Base-by-base conservation (phyloP, 2,113 vertebrate genomes). In the Dromaius novaehollandiae region DNA sequence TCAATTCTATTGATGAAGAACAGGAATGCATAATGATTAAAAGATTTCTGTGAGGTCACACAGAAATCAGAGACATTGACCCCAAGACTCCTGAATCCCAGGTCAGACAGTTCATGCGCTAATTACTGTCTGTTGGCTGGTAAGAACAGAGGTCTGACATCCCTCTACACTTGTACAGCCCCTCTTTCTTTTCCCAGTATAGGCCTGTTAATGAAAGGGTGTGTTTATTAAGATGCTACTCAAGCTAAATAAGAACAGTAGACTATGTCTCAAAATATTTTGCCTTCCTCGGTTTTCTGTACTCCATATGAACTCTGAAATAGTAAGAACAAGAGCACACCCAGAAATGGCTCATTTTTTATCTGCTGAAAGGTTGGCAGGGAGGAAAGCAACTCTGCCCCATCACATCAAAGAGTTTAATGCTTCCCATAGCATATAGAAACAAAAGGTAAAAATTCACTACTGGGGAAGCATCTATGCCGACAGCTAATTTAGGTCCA, bases 401-500 rank as follows among this genome's bases (percentile, higher is more conserved):
- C 34, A 73, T 66, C 34, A 58, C 8, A 40, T 66, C 32, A 28
- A 1, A 36, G 24, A 75, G 9, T 84, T 84, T 65, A 90, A 71
- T 46, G 55, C 3, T 89, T 83, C 73, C n/a, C 24, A 34, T 25
- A 69, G 40, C 26, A 82, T 30, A 55, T 24, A 77, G 68, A 86
- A 78, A 53, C 26, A 85, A 79, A 80, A 76, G 34, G 78, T 82
- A 82, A 95, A 95, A 93, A 74, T 77, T 74, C 13, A 18, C 58
- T 77, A 18, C 71, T 83, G 0, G 0, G 68, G 55, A 96, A 91
- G 63, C 46, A 60, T 46, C 93, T 80, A 48, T 34, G 40, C 44
- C 22, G 6, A 95, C 78, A 92, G 73, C 38, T 78, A 93, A 95
- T 95, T 97, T 95, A 93, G 68, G n/a, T 64, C 46, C 60, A 83